Base-by-base conservation (phyloP, 2,113 vertebrate species). In the Delphinapterus leucas region DNA sequence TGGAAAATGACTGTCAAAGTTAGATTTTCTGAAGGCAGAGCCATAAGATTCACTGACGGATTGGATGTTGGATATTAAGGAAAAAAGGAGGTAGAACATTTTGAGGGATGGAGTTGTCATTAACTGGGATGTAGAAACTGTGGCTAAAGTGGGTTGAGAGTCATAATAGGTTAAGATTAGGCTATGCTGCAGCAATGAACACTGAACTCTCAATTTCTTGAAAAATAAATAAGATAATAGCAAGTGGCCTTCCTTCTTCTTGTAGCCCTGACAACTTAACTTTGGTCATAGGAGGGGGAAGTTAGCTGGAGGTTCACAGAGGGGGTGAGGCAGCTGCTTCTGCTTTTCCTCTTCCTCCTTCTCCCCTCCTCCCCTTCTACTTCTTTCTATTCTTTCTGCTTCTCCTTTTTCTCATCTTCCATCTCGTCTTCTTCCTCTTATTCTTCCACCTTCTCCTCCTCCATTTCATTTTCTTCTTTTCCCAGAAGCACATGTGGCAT, bases 261-360 rank as follows among this genome's bases (percentile, higher is more conserved):
- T 26, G 28, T 11, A 44, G 5, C 4, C 8, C 10, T 65, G 63
- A n/a, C 18, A 18, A 28, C 28, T 38, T 91, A n/a, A 11, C 33
- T 68, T 49, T 55, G 11, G 14, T 8, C 10, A 2, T 10, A 13
- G 0, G 1, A 6, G 38, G 28, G 23, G 31, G 1, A 10, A 33
- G n/a, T 11, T 12, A 83, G 18, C 47, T 47, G 25, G 55, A 36
- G 63, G 44, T 14, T 36, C 65, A 26, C 23, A 33, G 58, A 36
- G 8, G 41, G 31, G 28, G 25, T 58, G 20, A 55, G 25, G 7
- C 11, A 65, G 10, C 18, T 88, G 38, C n/a, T 36, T 28, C 58
- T 70, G 36, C 28, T 65, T 31, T 28, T 31, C 63, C 26, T 65
- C 26, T 31, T 31, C 63, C 61, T 63, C 26, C 49, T 44, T 15